Percentiles rank a stretch among this genome's conserved stretches.
phyloP scores from a whole-genome alignment of 1,140 invertebrate species.

The Alviniconcha marisindica region DNA sequence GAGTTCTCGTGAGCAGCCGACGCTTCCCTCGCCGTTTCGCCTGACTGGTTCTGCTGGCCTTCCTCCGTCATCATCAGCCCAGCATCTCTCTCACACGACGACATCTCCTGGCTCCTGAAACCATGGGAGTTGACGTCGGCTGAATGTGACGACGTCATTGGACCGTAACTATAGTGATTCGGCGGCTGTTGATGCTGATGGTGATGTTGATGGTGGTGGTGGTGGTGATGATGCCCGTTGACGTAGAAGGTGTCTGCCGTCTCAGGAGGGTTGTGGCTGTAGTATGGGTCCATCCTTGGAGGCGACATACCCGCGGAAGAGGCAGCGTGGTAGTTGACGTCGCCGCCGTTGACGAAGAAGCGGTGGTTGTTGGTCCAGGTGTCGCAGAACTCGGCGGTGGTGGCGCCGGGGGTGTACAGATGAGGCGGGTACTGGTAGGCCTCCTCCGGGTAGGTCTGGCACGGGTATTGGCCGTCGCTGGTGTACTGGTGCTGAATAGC shows the following conservation, averaged over 20 bases:
- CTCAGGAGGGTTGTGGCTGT: neutral
- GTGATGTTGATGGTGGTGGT: slow-evolving; percentile 5
- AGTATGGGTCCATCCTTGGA: neutral
- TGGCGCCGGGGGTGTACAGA: neutral
- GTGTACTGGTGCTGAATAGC: neutral
- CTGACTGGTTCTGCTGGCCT: neutral
- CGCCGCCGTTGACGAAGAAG: slow-evolving; percentile 7
- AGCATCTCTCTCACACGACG: too few species aligned
- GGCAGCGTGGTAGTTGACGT: neutral
- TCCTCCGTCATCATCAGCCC: neutral
- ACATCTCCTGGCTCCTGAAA: neutral
- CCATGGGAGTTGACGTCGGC: neutral
- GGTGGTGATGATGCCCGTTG: neutral
- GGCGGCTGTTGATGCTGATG: neutral
- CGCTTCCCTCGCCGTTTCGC: neutral
- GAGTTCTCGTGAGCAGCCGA: neutral
- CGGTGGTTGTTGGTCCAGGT: slow-evolving; percentile 24
- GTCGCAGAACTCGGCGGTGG: neutral
- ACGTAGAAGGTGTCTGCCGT: neutral
- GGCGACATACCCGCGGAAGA: too few species aligned
- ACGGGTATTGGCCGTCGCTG: slow-evolving; percentile 15
- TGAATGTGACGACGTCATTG: neutral
- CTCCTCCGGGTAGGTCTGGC: slow-evolving; percentile 18
- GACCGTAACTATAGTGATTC: neutral
- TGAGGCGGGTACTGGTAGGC: neutral